These are phyloP conservation scores for Labrus mixtus DNA, from an alignment of 2,113 vertebrate species.

Conservation along the genomic window DNA sequence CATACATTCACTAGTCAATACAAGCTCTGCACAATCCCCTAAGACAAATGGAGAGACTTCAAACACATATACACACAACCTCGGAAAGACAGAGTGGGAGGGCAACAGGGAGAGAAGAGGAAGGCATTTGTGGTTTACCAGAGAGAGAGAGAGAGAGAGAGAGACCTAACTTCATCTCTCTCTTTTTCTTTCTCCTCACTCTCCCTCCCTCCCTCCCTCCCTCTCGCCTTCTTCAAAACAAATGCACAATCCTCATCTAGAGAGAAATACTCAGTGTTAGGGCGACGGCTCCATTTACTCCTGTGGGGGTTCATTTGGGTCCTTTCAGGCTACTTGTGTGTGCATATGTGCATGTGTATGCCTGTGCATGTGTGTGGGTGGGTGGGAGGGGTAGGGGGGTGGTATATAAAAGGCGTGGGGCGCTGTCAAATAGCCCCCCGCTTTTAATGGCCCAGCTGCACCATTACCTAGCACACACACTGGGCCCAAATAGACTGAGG, in stretches of 20 bases:
- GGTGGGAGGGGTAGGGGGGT: slow-evolving; percentile 12
- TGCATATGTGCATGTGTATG: slow-evolving; percentile 20
- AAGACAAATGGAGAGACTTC: slow-evolving; percentile 83
- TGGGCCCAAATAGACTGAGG: slow-evolving; percentile 72
- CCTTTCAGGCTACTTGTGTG: slow-evolving; percentile 61
- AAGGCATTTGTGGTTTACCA: slow-evolving; percentile 62
- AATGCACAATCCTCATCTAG: slow-evolving; percentile 75
- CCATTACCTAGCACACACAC: slow-evolving; percentile 77
- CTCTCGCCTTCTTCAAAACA: slow-evolving; percentile 64
- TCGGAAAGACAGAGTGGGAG: slow-evolving; percentile 69
- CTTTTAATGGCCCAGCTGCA: slow-evolving; percentile 74
- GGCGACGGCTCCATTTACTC: slow-evolving; percentile 80
- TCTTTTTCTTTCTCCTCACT: slow-evolving; percentile 30
- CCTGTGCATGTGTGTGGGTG: slow-evolving; percentile 16
- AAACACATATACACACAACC: slow-evolving; percentile 75
- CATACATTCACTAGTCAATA: slow-evolving; percentile 72
- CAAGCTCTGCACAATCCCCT: slow-evolving; percentile 71
- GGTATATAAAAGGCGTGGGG: slow-evolving; percentile 71
- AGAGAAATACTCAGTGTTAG: slow-evolving; percentile 66
- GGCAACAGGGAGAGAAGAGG: slow-evolving; percentile 38
- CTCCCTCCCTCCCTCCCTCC: slow-evolving; percentile 20
- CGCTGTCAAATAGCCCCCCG: slow-evolving; percentile 77
- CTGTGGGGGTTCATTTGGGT: slow-evolving; percentile 70
- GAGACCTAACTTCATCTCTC: slow-evolving; percentile 47
- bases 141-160: slow-evolving; percentile 30